phyloP scores from a whole-genome alignment of 2,888 invertebrate genomes.

The Tenthredo livida region DNA sequence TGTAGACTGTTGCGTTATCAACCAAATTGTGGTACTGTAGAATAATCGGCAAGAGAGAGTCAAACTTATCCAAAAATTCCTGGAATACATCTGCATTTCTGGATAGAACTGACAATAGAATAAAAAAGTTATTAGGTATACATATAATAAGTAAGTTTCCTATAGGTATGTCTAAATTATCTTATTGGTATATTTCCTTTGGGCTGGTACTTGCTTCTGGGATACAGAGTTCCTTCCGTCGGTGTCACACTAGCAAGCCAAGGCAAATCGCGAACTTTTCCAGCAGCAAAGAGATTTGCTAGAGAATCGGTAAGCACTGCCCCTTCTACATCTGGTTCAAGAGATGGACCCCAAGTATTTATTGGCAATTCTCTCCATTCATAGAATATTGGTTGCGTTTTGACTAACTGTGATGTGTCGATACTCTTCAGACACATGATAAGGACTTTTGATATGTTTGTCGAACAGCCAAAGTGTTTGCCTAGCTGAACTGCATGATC shows the following conservation, averaged over 20 bases:
- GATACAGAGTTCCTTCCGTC: not conserved
- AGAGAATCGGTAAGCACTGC: not conserved
- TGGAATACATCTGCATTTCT: not conserved
- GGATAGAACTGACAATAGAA: not conserved
- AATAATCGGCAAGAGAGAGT: not conserved
- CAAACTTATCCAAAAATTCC: not conserved
- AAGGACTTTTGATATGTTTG: not conserved
- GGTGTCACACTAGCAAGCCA: not conserved
- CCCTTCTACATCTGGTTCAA: conserved; percentile 21
- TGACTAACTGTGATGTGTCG: not conserved
- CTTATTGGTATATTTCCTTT: too few species aligned
- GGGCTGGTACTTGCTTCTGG: not conserved
- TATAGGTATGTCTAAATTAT: too few species aligned
- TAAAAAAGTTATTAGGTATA: not conserved
- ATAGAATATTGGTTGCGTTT: not conserved
- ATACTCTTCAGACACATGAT: not conserved
- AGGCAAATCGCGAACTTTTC: not conserved
- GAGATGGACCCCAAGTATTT: not conserved
- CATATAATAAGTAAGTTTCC: not conserved
- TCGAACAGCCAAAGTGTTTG: not conserved
- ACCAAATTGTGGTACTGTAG: not conserved
- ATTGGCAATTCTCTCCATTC: not conserved
- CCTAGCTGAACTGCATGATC: conserved; percentile 1
- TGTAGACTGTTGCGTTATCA: not conserved
- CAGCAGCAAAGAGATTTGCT: not conserved